Conservation (phyloP, 2,797 vertebrate genomes). For the Nannoperca australis region DNA sequence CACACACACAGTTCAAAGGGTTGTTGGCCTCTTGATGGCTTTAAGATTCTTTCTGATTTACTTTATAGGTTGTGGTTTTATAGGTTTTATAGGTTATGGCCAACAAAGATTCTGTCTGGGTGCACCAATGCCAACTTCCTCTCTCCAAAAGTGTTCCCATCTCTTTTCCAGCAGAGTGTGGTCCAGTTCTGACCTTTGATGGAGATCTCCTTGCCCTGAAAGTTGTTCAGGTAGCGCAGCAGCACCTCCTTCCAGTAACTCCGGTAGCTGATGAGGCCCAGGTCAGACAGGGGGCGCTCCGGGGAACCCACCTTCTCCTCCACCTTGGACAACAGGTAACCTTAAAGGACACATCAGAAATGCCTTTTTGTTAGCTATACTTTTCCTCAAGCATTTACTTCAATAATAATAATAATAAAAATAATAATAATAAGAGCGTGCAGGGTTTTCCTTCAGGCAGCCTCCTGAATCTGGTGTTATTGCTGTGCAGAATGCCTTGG, state of each 20-base stretch:
- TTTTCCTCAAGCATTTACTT: not conserved
- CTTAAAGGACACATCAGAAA: constrained; percentile 67
- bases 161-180: not conserved
- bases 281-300: constrained; percentile 93
- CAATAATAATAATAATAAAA: not conserved
- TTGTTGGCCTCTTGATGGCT: not conserved
- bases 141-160: not conserved
- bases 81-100: no score
- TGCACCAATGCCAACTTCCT: not conserved
- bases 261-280: constrained; percentile 95
- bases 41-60: not conserved
- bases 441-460: not conserved
- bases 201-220: constrained; percentile 98
- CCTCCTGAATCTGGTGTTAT: constrained; percentile 8
- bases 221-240: constrained; percentile 94
- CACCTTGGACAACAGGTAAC: constrained; percentile 95
- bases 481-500: constrained; percentile 10
- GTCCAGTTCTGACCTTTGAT: constrained; percentile 91
- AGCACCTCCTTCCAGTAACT: constrained; percentile 99
- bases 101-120: not conserved
- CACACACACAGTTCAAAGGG: not conserved
- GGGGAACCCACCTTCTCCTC: constrained; percentile 97
- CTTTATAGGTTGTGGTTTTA: no score
- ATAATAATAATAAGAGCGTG: not conserved
- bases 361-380: not conserved